Conservation (phyloP, 2,113 vertebrate genomes). For the Pollimyrus isidori region DNA sequence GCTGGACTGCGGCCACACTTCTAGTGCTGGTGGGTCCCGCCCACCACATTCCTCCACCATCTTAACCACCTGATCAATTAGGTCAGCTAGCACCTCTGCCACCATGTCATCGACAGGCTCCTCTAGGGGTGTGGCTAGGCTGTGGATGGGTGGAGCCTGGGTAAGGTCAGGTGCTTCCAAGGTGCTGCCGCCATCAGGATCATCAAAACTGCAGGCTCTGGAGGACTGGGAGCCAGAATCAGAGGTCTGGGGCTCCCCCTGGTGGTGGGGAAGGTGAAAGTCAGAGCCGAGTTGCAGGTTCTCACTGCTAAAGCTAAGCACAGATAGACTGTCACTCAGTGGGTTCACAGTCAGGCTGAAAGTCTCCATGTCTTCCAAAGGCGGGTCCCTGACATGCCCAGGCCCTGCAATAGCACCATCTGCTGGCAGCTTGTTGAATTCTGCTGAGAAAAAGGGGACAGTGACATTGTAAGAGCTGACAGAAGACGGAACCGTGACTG, state of each 20-base stretch:
- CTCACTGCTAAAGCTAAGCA: conserved; percentile 92
- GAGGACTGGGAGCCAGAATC: conserved; percentile 87
- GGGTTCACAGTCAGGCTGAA: conserved; percentile 96
- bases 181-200: conserved; percentile 46
- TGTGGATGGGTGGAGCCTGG: conserved; percentile 45
- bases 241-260: conserved; percentile 79
- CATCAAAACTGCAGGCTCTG: conserved; percentile 81
- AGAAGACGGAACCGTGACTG: neutral
- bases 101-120: conserved; percentile 66
- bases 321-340: conserved; percentile 85
- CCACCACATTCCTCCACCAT: conserved; percentile 58
- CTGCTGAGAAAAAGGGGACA: conserved; percentile 45
- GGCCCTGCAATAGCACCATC: conserved; percentile 38
- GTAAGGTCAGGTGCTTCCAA: conserved; percentile 54
- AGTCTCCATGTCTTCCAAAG: conserved; percentile 85
- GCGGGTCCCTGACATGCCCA: conserved; percentile 59
- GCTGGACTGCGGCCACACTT: conserved; percentile 62
- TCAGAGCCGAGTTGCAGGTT: conserved; percentile 79
- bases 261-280: conserved; percentile 77
- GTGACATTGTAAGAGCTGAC: neutral
- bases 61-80: conserved; percentile 74
- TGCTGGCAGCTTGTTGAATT: conserved; percentile 56
- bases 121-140: conserved; percentile 10
- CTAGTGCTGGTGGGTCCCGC: conserved; percentile 52
- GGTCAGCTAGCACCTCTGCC: conserved; percentile 73